Percentiles rank a stretch among this genome's conserved stretches.
Conservation (phyloP, 2,888 invertebrate species). For the Trichacis sp. region DNA sequence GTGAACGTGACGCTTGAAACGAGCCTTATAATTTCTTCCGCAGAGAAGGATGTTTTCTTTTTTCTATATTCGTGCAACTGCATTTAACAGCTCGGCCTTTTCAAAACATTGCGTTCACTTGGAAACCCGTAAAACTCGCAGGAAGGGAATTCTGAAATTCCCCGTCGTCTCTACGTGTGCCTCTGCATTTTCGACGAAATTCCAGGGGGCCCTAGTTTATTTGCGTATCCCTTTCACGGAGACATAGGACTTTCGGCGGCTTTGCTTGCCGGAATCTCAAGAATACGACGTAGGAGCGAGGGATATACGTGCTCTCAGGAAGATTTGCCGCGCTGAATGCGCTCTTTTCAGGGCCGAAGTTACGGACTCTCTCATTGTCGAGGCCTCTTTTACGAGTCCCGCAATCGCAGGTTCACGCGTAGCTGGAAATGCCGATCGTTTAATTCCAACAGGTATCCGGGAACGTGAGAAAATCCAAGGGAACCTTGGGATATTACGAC, state of each 20-base stretch:
- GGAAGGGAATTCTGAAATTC: slow-evolving; percentile 4
- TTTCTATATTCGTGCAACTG: background rate
- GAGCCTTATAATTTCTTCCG: background rate
- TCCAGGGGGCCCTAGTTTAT: background rate
- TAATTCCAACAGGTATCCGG: slow-evolving; percentile 43
- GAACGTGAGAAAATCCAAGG: slow-evolving; percentile 47
- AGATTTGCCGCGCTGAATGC: slow-evolving; percentile 18
- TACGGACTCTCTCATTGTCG: slow-evolving; percentile 32
- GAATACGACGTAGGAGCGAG: slow-evolving; percentile 20
- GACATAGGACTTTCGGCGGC: slow-evolving; percentile 2
- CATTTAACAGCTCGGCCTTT: too few species aligned
- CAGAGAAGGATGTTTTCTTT: background rate
- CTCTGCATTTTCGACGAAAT: slow-evolving; percentile 11
- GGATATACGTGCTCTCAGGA: slow-evolving; percentile 9
- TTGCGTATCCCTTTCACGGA: slow-evolving; percentile 2
- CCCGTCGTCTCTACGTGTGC: slow-evolving; percentile 8
- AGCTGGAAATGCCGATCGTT: slow-evolving; percentile 40
- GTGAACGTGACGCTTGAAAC: slow-evolving; percentile 1
- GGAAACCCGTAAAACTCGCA: background rate
- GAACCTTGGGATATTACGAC: slow-evolving; percentile 20
- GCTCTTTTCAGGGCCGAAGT: slow-evolving; percentile 23
- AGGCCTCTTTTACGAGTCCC: slow-evolving; percentile 24
- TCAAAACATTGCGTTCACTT: too few species aligned
- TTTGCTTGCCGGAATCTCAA: slow-evolving; percentile 6
- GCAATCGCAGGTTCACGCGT: slow-evolving; percentile 32